Evolutionary conservation across 1,140 invertebrate genomes (phyloP), one percentile per base, ranked within the genome.

Genomic region (Vanessa tameamea): DNA sequence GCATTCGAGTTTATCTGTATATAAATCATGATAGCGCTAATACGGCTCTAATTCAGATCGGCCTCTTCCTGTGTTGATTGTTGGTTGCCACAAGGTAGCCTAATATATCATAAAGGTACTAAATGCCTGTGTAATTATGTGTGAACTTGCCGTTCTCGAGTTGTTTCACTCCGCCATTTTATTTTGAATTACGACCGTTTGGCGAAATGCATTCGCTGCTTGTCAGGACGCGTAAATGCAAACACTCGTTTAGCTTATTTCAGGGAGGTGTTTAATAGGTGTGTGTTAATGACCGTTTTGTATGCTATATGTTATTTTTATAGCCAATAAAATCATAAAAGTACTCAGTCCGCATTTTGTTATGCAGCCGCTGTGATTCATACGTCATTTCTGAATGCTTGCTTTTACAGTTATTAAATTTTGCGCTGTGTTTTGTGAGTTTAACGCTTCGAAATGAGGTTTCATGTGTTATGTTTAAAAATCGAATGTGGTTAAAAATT

Each of bases 251-350:
- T 82, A 74, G 79, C 78, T 83, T 84, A 85, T 87, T 86, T 84
- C 81, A 83, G 81, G 66, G 79, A 83, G 82, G 84, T 81, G 80
- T 82, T 86, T 88, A 86, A 87, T 86, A 79, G 79, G 61, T 75
- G 76, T 73, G 73, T 81, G 87, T 88, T 85, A 85, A 88, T 82
- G 82, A 69, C 73, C 84, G 76, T 87, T 88, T 84, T 84, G 83
- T 82, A 78, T 71, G 79, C 79, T 82, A 79, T 80, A 81, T 75
- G 76, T 84, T 85, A 82, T 76, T 66, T 86, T 90, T 86, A 88
- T 84, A 78, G 80, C 37, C 47, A 84, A 85, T 89, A 89, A 87
- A 88, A 69, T 70, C 69, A 50, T 72, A 69, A 76, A 66, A 73
- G 68, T 71, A 63, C 70, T 69, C 63, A 47, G 69, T 15, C 63